Evolutionary conservation across 2,888 invertebrate species (phyloP), one percentile per base, ranked within the genome.

Genomic region (Brachyopa scutellaris): DNA sequence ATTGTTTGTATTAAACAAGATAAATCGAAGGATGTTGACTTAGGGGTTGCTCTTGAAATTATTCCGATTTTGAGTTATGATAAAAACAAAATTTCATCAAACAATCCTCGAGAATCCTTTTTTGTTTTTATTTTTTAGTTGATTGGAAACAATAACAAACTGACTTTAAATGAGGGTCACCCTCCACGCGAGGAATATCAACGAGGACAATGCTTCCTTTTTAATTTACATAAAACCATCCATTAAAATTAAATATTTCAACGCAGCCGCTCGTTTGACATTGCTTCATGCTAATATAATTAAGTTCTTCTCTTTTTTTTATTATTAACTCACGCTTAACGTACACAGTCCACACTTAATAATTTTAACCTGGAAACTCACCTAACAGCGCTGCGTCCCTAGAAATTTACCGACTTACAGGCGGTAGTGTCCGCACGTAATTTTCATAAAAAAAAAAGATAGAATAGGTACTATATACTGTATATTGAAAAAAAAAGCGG

Each of bases 1-100:
- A 61, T 73, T 73, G 73, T 61, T 59, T 73, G 33, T 47, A 49
- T 17, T 51, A 36, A 19, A 23, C 5, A 11, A 33, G 38, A 62
- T 67, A 74, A 79, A 79, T 73, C 66, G 51, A 67, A 45, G 42
- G 29, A 66, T 74, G 67, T 74, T 67, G 55, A 74, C 67, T 61
- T 40, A 40, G 55, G 53, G 36, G 55, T 53, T 55, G 53, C 42
- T 36, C 19, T 45, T 6, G 42, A 59, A 59, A 61, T 61, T 53
- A 49, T 33, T 23, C 21, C 42, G 47, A 67, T 73, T 38, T 66
- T 21, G n/a, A 31, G 29, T 51, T 57, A 8, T 7, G 21, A 21
- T 49, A 40, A 29, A 47, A 33, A 51, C 23, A 19, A 11, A 26
- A 7, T 17, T 36, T 3, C 9, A 19, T 5, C 11, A 38, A 64